These are phyloP conservation scores for Marronus borbonicus DNA, from an alignment of 2,888 invertebrate genomes.

Conservation along the genomic window DNA sequence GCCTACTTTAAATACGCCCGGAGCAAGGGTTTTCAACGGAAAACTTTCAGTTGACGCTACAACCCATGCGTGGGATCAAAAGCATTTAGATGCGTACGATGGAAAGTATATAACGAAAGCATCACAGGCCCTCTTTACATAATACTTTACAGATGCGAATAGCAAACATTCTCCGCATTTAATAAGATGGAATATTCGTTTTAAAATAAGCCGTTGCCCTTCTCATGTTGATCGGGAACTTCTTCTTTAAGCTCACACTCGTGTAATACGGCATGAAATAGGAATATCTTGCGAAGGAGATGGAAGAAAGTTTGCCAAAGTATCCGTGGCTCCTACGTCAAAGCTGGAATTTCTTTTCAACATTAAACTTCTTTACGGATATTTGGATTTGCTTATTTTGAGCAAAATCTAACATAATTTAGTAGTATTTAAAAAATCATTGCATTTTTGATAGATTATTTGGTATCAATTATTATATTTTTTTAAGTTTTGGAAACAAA, in stretches of 20 bases:
- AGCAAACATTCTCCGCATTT: constrained; percentile 11
- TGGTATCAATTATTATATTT: too few relatives aligned
- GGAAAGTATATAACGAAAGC: neutral
- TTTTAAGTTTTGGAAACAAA: too few relatives aligned
- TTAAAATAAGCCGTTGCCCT: neutral
- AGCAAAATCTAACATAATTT: too few relatives aligned
- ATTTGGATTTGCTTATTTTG: too few relatives aligned
- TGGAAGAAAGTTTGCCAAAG: too few relatives aligned
- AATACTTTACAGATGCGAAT: constrained; percentile 24
- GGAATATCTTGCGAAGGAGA: constrained; percentile 1
- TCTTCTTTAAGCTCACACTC: neutral
- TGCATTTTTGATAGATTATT: too few relatives aligned
- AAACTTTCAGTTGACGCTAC: constrained; percentile 19
- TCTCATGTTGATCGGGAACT: neutral
- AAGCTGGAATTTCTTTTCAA: too few relatives aligned
- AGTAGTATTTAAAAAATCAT: too few relatives aligned
- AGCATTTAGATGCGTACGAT: neutral
- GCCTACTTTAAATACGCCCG: neutral
- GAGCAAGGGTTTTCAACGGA: constrained; percentile 13
- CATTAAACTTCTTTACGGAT: too few relatives aligned
- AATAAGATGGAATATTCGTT: constrained; percentile 2
- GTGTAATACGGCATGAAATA: neutral
- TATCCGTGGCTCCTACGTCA: too few relatives aligned
- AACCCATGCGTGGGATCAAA: constrained; percentile 19
- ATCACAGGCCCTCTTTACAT: neutral